These are phyloP conservation scores for Chloromyia formosa DNA, from an alignment of 2,888 invertebrate species.

Conservation along the genomic window DNA sequence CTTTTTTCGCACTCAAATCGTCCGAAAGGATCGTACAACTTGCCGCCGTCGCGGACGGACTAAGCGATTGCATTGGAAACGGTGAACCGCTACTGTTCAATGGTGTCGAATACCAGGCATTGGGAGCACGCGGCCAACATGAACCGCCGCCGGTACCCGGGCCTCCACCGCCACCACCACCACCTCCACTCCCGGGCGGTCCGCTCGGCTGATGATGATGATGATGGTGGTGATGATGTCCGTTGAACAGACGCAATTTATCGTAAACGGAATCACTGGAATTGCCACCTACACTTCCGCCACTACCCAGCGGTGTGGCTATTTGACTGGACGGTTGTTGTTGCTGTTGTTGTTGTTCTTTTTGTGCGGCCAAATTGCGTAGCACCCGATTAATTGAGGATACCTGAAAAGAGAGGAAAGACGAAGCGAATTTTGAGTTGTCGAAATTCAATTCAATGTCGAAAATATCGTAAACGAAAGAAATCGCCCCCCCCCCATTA, in stretches of 20 bases:
- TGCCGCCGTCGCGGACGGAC: conserved; percentile 48
- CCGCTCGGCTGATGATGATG: conserved; percentile 51
- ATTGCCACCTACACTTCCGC: conserved; percentile 53
- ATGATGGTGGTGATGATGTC: conserved; percentile 52
- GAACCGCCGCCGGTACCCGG: conserved; percentile 48
- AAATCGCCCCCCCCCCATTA: too few species aligned
- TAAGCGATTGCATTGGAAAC: conserved; percentile 53
- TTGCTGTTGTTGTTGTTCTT: conserved; percentile 79
- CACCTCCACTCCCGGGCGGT: background rate
- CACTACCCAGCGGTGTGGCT: conserved; percentile 59
- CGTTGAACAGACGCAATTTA: conserved; percentile 59
- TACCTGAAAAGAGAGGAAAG: conserved; percentile 69
- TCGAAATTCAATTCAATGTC: too few species aligned
- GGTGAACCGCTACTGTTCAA: conserved; percentile 55
- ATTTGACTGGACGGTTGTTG: conserved; percentile 51
- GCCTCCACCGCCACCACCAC: too few species aligned
- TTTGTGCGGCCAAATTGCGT: conserved; percentile 94
- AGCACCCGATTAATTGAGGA: conserved; percentile 98
- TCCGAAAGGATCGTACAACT: conserved; percentile 48
- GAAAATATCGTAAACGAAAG: too few species aligned
- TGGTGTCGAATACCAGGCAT: conserved; percentile 61
- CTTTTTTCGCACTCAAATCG: conserved; percentile 51
- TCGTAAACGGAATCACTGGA: conserved; percentile 57
- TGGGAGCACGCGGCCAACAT: conserved; percentile 58
- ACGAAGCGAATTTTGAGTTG: too few species aligned